Evolutionary conservation across 1,140 invertebrate species (phyloP).

Genomic region (Paramacrobiotus metropolitanus): DNA sequence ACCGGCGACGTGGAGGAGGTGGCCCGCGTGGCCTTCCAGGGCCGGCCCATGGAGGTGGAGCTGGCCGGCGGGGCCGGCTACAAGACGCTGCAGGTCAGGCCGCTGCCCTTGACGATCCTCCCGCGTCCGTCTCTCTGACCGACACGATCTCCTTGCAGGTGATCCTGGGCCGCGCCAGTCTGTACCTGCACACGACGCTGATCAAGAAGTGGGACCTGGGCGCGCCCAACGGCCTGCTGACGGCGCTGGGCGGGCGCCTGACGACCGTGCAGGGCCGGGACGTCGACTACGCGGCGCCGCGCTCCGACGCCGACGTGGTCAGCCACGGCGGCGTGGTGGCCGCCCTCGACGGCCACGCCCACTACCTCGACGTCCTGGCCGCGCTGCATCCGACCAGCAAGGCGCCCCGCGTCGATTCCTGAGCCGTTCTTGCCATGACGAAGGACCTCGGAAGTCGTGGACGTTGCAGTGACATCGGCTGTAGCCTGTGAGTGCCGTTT

Average conservation of each 20-base stretch:
- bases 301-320: slow-evolving; percentile 18
- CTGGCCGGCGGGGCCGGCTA: slow-evolving; percentile 67
- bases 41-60: slow-evolving; percentile 27
- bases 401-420: background rate
- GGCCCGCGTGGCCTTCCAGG: background rate
- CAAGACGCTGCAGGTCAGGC: slow-evolving; percentile 70
- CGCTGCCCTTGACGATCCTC: too few species aligned
- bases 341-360: slow-evolving; percentile 21
- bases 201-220: slow-evolving; percentile 99
- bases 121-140: too few species aligned
- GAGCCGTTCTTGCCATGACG: too few species aligned
- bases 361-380: slow-evolving; percentile 18
- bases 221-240: slow-evolving; percentile 76
- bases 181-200: slow-evolving; percentile 68
- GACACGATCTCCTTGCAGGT: too few species aligned
- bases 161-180: slow-evolving; percentile 51
- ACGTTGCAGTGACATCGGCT: too few species aligned
- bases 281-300: slow-evolving; percentile 32
- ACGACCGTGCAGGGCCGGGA: slow-evolving; percentile 28
- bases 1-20: background rate
- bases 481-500: too few species aligned
- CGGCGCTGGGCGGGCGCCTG: slow-evolving; percentile 32
- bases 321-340: slow-evolving; percentile 28
- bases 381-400: background rate
- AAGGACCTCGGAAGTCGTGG: too few species aligned